A percentile compares a stretch with the other conserved stretches of the same genome.
phyloP scores from a whole-genome alignment of 1,140 invertebrate genomes.

The Camponotus vicinus region DNA sequence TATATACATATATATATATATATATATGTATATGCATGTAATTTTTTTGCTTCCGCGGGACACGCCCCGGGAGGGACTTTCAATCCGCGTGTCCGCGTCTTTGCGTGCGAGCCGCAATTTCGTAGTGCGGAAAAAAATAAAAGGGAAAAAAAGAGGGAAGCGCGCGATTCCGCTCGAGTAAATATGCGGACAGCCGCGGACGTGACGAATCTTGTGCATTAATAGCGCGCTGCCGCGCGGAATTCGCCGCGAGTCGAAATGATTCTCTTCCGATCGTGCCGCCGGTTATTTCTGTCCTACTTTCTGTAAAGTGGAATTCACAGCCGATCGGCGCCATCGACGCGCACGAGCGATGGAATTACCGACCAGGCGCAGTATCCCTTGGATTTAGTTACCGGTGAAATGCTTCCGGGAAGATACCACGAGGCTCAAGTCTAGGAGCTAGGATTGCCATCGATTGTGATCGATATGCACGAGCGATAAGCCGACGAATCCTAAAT shows the following conservation, averaged over 20 bases:
- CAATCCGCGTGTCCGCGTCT: conserved; percentile 53
- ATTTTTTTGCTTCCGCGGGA: not conserved
- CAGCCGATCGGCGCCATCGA: conserved; percentile 35
- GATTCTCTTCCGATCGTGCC: not conserved
- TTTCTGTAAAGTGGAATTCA: conserved; percentile 34
- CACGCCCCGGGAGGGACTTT: conserved; percentile 25
- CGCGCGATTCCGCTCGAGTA: conserved; percentile 48
- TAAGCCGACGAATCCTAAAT: conserved; percentile 32
- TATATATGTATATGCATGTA: too few species aligned
- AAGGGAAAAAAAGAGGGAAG: not conserved
- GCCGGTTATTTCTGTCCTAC: not conserved
- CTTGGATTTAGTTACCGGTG: conserved; percentile 35
- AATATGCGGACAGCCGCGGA: conserved; percentile 40
- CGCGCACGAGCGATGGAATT: conserved; percentile 36
- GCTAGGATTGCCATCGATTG: not conserved
- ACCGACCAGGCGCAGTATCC: conserved; percentile 7
- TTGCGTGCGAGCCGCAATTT: conserved; percentile 50
- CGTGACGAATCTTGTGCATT: conserved; percentile 32
- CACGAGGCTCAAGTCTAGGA: conserved; percentile 23
- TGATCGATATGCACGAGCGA: conserved; percentile 11
- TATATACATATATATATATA: too few species aligned
- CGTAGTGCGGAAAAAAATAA: conserved; percentile 3
- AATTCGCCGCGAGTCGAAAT: conserved; percentile 31
- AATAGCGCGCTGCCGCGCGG: conserved; percentile 27
- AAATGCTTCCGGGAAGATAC: not conserved